Base-by-base conservation (phyloP, 2,797 vertebrate genomes). In the Sebastes vulpes region DNA sequence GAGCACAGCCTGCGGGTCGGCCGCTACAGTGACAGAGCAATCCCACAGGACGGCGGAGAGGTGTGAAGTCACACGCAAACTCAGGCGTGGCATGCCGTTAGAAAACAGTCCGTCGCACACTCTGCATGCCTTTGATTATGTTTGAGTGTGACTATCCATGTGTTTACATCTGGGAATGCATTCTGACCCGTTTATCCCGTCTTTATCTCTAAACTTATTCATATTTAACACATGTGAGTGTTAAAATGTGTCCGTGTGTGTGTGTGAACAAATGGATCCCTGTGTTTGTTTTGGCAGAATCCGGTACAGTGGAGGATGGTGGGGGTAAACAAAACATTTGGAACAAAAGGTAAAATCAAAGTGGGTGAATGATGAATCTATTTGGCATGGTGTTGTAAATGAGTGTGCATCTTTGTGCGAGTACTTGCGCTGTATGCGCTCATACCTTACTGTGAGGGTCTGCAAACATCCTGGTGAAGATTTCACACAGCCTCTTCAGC, bases 381-480 rank as follows among this genome's bases (percentile, higher is more conserved):
- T 76, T 23, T 74, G 74, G 11, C 4, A 64, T 68, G 82, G 60
- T 58, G 18, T 2, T 54, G 58, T 50, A n/a, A 59, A 79, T 50
- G 80, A 56, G 68, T 65, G 64, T 74, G 79, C 7, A 35, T 73
- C n/a, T 81, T 21, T 67, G 65, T n/a, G 76, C 8, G 71, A 58
- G 66, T 31, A 14, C 46, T 64, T 81, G 71, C 18, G n/a, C 79
- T 50, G 48, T 83, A 92, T 95, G 92, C 92, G 80, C 14, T 83
- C 90, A 81, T 98, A 99, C 98, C 98, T 99, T 99, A 96, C 98
- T 99, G 89, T 99, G 98, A 89, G 98, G 98, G 94, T 99, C 98
- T 63, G 98, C 98, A 94, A 99, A 99, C 98, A 99, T 99, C 89
- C 98, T 95, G 46, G 98, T 99, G 96, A 99, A 99, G 96, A 99